Evolutionary conservation across 2,113 vertebrate species (phyloP).

Genomic region (Callospermophilus lateralis): DNA sequence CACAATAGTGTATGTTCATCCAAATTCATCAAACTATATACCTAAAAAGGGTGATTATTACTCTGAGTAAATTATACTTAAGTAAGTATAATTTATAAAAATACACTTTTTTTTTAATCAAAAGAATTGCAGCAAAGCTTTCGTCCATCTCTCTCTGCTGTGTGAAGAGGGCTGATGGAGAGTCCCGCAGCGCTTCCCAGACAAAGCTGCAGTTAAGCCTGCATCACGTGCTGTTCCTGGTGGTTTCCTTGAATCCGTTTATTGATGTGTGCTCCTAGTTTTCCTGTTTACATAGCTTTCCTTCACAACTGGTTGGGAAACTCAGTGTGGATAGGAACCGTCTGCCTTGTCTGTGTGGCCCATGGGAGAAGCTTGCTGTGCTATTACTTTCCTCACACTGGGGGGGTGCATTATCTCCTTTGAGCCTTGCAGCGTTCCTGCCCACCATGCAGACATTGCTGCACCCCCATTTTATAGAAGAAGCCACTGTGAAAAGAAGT

Average conservation of each 20-base stretch:
- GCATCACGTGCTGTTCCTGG: neutral
- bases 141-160: neutral
- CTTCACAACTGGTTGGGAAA: slow-evolving; percentile 61
- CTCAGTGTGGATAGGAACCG: slow-evolving; percentile 31
- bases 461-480: neutral
- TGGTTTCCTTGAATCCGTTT: slow-evolving; percentile 21
- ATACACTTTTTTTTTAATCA: neutral
- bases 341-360: slow-evolving; percentile 41
- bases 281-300: slow-evolving; percentile 68
- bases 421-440: neutral
- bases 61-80: slow-evolving; percentile 15
- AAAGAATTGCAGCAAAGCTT: neutral
- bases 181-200: neutral
- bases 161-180: neutral
- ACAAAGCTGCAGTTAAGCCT: neutral
- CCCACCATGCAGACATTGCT: neutral
- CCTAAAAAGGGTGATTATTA: slow-evolving; percentile 27
- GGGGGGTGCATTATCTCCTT: neutral
- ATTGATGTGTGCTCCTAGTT: slow-evolving; percentile 35
- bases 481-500: neutral
- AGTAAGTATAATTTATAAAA: slow-evolving; percentile 32
- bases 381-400: neutral
- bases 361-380: neutral
- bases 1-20: neutral
- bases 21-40: neutral